Conservation (phyloP, 2,113 vertebrate species). For the Axis porcinus region DNA sequence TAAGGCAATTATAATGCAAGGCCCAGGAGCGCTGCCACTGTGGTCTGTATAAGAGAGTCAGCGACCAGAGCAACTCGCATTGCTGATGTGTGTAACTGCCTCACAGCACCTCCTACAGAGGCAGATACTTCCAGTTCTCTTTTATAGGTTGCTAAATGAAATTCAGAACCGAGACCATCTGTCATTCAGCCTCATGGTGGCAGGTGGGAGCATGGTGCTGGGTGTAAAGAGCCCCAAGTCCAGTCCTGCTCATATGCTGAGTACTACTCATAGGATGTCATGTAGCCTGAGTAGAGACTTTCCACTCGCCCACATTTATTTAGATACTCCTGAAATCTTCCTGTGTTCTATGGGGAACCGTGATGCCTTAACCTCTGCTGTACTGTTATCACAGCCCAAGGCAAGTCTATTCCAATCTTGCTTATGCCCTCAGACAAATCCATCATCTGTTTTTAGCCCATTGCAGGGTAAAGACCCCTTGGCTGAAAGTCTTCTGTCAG, state of each 20-base stretch:
- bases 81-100: fast-evolving
- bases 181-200: neutral
- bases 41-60: neutral
- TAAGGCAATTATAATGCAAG: too few relatives aligned
- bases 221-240: neutral
- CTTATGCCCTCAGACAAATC: neutral
- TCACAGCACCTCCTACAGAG: neutral
- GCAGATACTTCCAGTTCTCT: neutral
- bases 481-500: conserved; percentile 6
- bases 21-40: fast-evolving
- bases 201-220: neutral
- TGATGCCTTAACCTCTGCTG: neutral
- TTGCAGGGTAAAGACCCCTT: neutral
- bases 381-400: neutral
- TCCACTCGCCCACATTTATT: neutral
- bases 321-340: neutral
- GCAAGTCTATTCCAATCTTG: neutral
- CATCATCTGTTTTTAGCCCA: neutral
- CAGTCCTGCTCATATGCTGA: neutral
- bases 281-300: neutral
- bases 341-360: neutral
- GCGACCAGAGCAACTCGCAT: neutral
- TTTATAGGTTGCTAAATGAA: neutral
- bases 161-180: neutral
- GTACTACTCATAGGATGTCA: fast-evolving